Percentiles rank a stretch among this genome's conserved stretches.
phyloP scores from a whole-genome alignment of 2,797 vertebrate genomes.

The Mormyrus proboscirostris region DNA sequence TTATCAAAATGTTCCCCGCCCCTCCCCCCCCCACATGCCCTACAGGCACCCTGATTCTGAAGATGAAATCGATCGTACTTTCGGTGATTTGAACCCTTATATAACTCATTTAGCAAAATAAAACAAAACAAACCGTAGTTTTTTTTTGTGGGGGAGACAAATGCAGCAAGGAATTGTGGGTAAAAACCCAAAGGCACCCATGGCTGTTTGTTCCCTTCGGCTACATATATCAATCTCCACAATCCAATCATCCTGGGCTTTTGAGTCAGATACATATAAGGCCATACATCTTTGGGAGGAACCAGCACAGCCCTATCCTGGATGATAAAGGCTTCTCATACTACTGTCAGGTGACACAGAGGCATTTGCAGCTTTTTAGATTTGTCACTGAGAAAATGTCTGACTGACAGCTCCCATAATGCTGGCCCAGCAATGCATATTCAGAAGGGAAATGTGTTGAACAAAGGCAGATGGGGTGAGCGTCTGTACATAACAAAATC shows the following conservation, averaged over 20 bases:
- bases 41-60: constrained; percentile 12
- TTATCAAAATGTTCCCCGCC: constrained; percentile 22
- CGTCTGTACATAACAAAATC: neutral
- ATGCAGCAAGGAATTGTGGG: neutral
- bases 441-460: constrained; percentile 12
- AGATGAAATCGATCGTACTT: constrained; percentile 35
- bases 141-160: neutral
- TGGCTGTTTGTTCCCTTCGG: constrained; percentile 1
- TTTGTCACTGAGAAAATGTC: constrained; percentile 9
- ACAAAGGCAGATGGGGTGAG: neutral
- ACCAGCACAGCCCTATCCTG: neutral
- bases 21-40: neutral
- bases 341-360: constrained; percentile 13
- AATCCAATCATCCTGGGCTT: constrained; percentile 15
- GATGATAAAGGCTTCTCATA: constrained; percentile 12
- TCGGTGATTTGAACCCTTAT: constrained; percentile 19
- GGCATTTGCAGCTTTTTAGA: constrained; percentile 17
- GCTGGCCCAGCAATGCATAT: constrained; percentile 6
- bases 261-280: constrained; percentile 4
- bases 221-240: constrained; percentile 14
- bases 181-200: neutral
- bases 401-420: constrained; percentile 20
- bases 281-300: neutral
- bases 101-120: constrained; percentile 16
- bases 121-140: constrained; percentile 11